Evolutionary conservation across 2,797 vertebrate species (phyloP).

Genomic region (Rallus crepitans): DNA sequence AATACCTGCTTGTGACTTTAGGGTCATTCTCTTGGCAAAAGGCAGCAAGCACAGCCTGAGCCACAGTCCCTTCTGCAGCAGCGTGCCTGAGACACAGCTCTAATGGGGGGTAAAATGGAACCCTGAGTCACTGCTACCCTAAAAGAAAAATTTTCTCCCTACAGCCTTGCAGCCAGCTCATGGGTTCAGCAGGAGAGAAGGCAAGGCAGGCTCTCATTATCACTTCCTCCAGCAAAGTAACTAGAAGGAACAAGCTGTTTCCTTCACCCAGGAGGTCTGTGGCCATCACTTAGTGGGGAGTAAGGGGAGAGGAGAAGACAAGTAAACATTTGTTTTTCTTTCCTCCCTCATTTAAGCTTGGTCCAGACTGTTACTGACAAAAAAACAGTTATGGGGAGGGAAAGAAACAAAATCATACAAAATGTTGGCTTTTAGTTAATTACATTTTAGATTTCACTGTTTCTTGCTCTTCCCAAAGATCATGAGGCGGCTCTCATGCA

Average conservation of each 20-base stretch:
- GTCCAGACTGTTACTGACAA: not conserved
- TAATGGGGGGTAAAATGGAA: not conserved
- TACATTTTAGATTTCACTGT: not conserved
- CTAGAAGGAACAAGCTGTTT: not conserved
- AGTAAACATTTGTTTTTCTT: not conserved
- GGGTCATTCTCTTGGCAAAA: not conserved
- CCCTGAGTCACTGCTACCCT: not conserved
- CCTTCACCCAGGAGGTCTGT: not conserved
- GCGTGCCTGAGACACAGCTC: accelerated
- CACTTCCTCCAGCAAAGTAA: not conserved
- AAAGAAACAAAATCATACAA: not conserved
- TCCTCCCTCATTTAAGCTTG: not conserved
- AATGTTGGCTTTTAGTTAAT: not conserved
- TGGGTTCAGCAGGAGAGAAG: accelerated
- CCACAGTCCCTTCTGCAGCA: accelerated
- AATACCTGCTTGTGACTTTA: not conserved
- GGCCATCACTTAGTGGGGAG: not conserved
- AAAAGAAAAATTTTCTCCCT: not conserved
- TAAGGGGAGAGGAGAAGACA: not conserved
- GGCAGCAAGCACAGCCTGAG: not conserved
- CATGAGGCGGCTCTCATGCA: not conserved
- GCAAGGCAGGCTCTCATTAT: not conserved
- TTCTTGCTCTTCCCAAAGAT: not conserved
- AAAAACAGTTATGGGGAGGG: not conserved
- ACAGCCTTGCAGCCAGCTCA: not conserved